Conservation (phyloP, 2,888 invertebrate genomes). For the Ichneumoninae sp. region DNA sequence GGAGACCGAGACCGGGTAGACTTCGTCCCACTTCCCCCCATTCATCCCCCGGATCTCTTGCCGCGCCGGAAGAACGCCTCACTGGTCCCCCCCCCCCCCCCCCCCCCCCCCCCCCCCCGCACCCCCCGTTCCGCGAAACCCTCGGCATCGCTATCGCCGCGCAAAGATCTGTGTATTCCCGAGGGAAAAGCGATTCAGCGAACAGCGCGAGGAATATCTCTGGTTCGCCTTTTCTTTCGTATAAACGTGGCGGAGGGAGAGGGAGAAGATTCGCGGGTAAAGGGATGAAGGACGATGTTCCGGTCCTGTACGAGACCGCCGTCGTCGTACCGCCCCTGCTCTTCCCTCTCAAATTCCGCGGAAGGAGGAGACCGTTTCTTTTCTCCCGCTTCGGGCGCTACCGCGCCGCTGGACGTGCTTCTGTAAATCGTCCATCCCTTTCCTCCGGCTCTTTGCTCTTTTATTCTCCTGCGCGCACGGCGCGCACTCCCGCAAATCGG, state of each 20-base stretch:
- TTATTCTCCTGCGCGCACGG: slow-evolving; percentile 17
- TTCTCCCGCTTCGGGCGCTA: slow-evolving; percentile 35
- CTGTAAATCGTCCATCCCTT: slow-evolving; percentile 50
- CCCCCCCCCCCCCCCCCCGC: no score
- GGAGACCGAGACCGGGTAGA: slow-evolving; percentile 12
- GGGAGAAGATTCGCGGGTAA: background rate
- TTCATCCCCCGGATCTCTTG: slow-evolving; percentile 4
- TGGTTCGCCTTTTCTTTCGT: slow-evolving; percentile 18
- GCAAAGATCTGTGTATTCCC: slow-evolving; percentile 41
- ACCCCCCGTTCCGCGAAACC: slow-evolving; percentile 9
- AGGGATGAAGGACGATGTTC: slow-evolving; percentile 18
- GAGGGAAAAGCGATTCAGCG: slow-evolving; percentile 44
- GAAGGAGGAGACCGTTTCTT: slow-evolving; percentile 24
- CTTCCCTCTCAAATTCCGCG: slow-evolving; percentile 3
- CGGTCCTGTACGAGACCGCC: background rate
- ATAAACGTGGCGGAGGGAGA: slow-evolving; percentile 15
- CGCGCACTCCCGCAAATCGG: slow-evolving; percentile 21
- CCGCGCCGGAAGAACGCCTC: slow-evolving; percentile 10
- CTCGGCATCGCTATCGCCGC: slow-evolving; percentile 4
- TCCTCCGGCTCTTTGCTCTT: slow-evolving; percentile 13
- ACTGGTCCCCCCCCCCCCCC: background rate
- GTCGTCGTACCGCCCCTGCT: slow-evolving; percentile 3
- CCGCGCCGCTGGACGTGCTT: slow-evolving; percentile 42
- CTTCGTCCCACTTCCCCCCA: background rate
- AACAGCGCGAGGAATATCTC: slow-evolving; percentile 7